phyloP scores from a whole-genome alignment of 2,113 vertebrate genomes.

The Ploceus nigricollis region DNA sequence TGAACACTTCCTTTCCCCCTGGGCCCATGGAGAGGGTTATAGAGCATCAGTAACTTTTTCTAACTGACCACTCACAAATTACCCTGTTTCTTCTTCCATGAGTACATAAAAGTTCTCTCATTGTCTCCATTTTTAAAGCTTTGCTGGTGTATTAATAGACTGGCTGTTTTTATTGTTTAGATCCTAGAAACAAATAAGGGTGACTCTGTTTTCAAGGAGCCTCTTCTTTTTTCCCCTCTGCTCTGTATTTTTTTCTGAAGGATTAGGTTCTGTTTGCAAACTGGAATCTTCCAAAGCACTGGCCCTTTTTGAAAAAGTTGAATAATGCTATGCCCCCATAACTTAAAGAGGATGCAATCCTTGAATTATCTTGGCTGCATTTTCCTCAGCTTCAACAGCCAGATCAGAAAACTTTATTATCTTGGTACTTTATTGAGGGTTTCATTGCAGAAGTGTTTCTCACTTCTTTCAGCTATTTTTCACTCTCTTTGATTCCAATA shows the following conservation, averaged over 20 bases:
- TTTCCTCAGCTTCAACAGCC: neutral
- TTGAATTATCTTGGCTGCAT: neutral
- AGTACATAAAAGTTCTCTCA: neutral
- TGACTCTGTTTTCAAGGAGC: neutral
- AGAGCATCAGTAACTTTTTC: neutral
- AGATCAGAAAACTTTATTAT: neutral
- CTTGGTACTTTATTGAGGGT: neutral
- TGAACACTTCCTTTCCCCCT: neutral
- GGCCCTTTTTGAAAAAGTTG: neutral
- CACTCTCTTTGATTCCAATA: neutral
- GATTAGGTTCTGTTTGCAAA: neutral
- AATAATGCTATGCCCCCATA: neutral
- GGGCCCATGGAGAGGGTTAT: neutral
- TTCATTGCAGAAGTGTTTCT: neutral
- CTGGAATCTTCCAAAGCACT: neutral
- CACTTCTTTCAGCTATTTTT: neutral
- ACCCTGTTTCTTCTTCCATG: neutral
- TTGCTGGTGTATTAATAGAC: neutral
- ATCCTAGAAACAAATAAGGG: neutral
- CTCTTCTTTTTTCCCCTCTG: neutral
- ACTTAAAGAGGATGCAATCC: neutral
- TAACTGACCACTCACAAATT: neutral
- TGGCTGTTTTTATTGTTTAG: neutral
- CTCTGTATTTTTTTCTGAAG: neutral
- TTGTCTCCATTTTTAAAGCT: neutral